phyloP scores from a whole-genome alignment of 1,140 invertebrate species.

The Drosophila sturtevanti region DNA sequence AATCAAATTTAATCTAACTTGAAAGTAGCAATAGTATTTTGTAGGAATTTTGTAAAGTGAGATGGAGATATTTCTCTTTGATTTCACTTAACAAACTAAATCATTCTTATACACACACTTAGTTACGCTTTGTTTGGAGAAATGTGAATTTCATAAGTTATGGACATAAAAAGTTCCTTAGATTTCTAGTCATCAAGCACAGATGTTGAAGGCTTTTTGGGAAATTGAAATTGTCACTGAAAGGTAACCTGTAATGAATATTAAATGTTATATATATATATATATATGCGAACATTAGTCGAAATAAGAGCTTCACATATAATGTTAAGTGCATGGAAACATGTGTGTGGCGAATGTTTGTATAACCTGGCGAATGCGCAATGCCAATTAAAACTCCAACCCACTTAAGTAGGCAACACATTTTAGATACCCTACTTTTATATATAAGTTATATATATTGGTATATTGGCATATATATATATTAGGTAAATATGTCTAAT shows the following conservation, averaged over 20 bases:
- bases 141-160: background rate
- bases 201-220: slow-evolving; percentile 33
- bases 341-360: background rate
- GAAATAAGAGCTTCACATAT: slow-evolving; percentile 3
- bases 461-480: slow-evolving; percentile 13
- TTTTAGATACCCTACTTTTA: slow-evolving; percentile 39
- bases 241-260: slow-evolving; percentile 55
- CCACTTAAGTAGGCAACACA: slow-evolving; percentile 63
- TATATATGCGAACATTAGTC: background rate
- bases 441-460: background rate
- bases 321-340: slow-evolving; percentile 11
- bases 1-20: background rate
- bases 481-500: background rate
- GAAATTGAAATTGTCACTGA: slow-evolving; percentile 62
- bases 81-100: background rate
- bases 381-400: slow-evolving; percentile 50
- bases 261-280: slow-evolving; percentile 42
- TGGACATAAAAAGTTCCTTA: slow-evolving; percentile 5
- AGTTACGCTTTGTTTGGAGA: background rate
- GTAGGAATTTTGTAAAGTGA: background rate
- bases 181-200: slow-evolving; percentile 42
- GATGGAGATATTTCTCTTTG: background rate
- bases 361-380: slow-evolving; percentile 60
- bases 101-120: background rate
- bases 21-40: too few relatives aligned